Evolutionary conservation across 2,888 invertebrate genomes (phyloP), one percentile per base, ranked within the genome.

Genomic region (Phaonia tiefii): DNA sequence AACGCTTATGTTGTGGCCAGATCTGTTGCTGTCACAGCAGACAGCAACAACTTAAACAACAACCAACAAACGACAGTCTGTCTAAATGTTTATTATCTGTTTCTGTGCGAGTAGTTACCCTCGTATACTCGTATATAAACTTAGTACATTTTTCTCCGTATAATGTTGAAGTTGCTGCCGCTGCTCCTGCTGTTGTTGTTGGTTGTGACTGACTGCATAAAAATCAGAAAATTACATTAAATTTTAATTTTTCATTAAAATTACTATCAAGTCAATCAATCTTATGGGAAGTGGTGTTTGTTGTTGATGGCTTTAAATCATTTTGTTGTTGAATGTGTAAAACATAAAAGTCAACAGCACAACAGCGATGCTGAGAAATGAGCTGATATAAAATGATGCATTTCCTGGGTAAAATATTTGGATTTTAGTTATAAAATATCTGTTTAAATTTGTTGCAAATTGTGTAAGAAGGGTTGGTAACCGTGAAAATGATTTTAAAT

Each of bases 261-360:
- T 78, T 78, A 72, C 77, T 75, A 81, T 81, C 81, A 78, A 81
- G 77, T 78, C 78, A 81, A 81, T 81, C 81, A 81, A 81, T 81
- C 81, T 81, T 75, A 67, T 71, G 72, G 71, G 71, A 81, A 81
- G 67, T 77, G 44, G 51, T 63, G 39, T 60, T 39, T 60, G 22
- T 10, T 22, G 63, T 17, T 42, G 63, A 42, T 63, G 63, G 42
- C n/a, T 54, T 10, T 54, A 54, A 8, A 22, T 22, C 13, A 13
- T 54, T 54, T 51, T 10, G 25, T 25, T 54, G 54, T 22, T 25
- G 10, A 25, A 54, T 13, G 3, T 54, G 20, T 49, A 20, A 49
- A 20, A 4, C 5, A 15, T 20, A 15, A 46, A 51, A 51, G 3
- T 1, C 54, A 11, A 51, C 66, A 63, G 44, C 8, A 69, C 31